Percentiles rank a stretch among this genome's conserved stretches.
Conservation (phyloP, 2,113 vertebrate species). For the Cynopterus brachyotis region DNA sequence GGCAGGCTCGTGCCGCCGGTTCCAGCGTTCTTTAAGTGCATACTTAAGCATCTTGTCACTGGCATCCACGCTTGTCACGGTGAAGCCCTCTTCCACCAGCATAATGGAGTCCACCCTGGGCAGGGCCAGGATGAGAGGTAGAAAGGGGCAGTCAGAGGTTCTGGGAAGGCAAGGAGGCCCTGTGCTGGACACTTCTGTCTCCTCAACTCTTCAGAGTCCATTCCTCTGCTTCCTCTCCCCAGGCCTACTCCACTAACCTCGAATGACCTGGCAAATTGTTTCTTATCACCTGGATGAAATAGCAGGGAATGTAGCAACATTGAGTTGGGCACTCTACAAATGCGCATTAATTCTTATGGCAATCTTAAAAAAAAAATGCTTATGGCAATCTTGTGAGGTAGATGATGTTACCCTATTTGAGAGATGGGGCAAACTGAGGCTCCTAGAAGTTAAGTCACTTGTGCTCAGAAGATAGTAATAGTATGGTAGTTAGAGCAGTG, state of each 20-base stretch:
- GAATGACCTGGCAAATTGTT: neutral
- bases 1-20: constrained; percentile 91
- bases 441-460: neutral
- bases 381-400: neutral
- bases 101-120: constrained; percentile 97
- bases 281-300: neutral
- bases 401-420: neutral
- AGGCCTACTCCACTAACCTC: neutral
- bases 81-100: constrained; percentile 96
- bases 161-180: neutral
- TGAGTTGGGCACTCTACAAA: neutral
- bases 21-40: constrained; percentile 95
- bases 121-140: neutral
- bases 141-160: neutral
- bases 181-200: neutral
- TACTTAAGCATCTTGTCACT: constrained; percentile 99
- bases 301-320: neutral
- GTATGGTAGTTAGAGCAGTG: neutral
- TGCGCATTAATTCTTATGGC: neutral
- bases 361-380: neutral
- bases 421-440: neutral
- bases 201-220: neutral
- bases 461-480: rapidly evolving
- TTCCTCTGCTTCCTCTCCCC: neutral
- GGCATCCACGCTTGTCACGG: constrained; percentile 94